phyloP scores from a whole-genome alignment of 92 coral and sea anemone species.

The Porites divaricata region DNA sequence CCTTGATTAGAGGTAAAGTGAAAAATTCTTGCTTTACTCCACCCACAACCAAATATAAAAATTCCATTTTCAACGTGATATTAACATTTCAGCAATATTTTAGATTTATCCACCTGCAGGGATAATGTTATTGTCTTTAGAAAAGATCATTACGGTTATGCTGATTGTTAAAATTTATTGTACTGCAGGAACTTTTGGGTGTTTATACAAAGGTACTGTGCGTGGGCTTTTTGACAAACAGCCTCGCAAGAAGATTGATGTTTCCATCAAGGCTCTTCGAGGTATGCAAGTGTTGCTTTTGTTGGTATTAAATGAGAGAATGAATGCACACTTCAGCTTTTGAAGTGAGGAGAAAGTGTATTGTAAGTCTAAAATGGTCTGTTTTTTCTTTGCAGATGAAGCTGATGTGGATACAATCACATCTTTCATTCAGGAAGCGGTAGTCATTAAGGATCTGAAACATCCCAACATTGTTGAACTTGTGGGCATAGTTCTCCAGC shows the following conservation, averaged over 20 bases:
- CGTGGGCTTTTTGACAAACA: conserved; percentile 35
- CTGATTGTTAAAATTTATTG: background rate
- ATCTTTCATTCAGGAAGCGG: conserved; percentile 57
- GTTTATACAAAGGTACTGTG: conserved; percentile 49
- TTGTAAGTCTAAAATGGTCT: background rate
- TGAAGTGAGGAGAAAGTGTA: background rate
- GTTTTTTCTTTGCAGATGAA: conserved; percentile 40
- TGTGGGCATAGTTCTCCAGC: conserved; percentile 70
- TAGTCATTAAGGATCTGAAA: conserved; percentile 51
- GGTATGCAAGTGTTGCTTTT: conserved; percentile 32
- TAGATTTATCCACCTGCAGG: too few species aligned
- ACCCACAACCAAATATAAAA: too few species aligned
- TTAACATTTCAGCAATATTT: too few species aligned
- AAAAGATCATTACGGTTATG: background rate
- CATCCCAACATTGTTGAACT: conserved; percentile 78
- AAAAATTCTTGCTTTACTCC: background rate
- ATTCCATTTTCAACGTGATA: too few species aligned
- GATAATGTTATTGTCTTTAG: too few species aligned
- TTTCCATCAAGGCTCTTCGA: conserved; percentile 61
- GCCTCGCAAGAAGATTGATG: conserved; percentile 57
- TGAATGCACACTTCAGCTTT: background rate
- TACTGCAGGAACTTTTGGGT: conserved; percentile 49
- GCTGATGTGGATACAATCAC: conserved; percentile 52
- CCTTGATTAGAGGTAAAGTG: conserved; percentile 54
- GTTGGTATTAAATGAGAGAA: background rate